These are phyloP conservation scores for Pygocentrus nattereri DNA, from an alignment of 2,797 vertebrate species.

Conservation along the genomic window DNA sequence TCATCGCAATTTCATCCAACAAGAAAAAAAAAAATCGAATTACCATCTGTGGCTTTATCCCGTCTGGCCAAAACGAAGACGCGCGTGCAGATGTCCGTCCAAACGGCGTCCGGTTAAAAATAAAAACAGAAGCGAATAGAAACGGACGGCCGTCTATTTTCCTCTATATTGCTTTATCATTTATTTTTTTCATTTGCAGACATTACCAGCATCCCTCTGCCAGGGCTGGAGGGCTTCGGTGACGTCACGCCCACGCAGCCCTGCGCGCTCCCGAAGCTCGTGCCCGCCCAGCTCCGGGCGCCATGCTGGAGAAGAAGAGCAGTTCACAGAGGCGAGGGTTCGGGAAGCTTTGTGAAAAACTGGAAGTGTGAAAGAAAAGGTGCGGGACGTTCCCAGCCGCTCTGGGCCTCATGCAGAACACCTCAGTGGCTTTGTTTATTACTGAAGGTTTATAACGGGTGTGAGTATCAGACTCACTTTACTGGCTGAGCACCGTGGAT, in stretches of 20 bases:
- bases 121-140: not conserved
- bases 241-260: conserved; percentile 77
- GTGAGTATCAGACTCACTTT: no score
- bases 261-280: conserved; percentile 71
- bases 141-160: conserved; percentile 32
- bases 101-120: not conserved
- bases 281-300: conserved; percentile 61
- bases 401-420: no score
- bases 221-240: conserved; percentile 80
- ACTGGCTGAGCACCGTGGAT: no score
- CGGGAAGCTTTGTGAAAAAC: no score
- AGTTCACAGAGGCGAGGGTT: conserved; percentile 3
- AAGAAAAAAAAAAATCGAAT: conserved; percentile 34
- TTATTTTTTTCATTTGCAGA: conserved; percentile 76
- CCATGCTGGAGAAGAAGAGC: conserved; percentile 38
- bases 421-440: no score
- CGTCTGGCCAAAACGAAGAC: conserved; percentile 28
- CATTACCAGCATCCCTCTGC: conserved; percentile 74
- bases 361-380: not conserved
- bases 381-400: not conserved
- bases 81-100: conserved; percentile 11
- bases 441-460: no score
- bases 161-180: conserved; percentile 65
- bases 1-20: conserved; percentile 25
- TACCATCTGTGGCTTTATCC: conserved; percentile 56